Percentiles rank a stretch among this genome's conserved stretches.
These are phyloP conservation scores for Uloborus plumipes DNA, from an alignment of 2,888 invertebrate genomes.

Conservation along the genomic window DNA sequence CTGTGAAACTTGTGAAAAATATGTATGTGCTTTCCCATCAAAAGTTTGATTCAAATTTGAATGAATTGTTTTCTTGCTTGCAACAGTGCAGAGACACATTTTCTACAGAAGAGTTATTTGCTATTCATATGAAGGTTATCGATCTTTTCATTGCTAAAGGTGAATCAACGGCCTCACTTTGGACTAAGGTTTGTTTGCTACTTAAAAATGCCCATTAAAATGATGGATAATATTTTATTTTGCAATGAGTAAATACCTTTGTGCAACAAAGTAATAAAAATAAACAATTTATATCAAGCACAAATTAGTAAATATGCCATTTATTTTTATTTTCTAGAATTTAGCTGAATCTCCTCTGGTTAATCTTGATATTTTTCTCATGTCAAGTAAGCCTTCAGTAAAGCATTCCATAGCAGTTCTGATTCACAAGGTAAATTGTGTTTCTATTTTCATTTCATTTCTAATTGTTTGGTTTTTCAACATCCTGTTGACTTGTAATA, in stretches of 20 bases:
- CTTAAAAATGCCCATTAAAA: too few species aligned
- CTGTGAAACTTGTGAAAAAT: slow-evolving; percentile 21
- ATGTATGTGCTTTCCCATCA: background rate
- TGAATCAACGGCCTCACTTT: slow-evolving; percentile 2
- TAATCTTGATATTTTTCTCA: slow-evolving; percentile 13
- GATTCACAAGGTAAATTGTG: slow-evolving; percentile 12
- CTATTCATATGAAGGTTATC: slow-evolving; percentile 14
- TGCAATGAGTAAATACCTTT: too few species aligned
- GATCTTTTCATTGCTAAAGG: slow-evolving; percentile 18
- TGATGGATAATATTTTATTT: too few species aligned
- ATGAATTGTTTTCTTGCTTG: slow-evolving; percentile 18
- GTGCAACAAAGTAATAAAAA: too few species aligned
- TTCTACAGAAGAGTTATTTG: slow-evolving; percentile 10
- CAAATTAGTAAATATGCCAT: too few species aligned
- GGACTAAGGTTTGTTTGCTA: slow-evolving; percentile 11
- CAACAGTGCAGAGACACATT: background rate
- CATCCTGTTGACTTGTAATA: too few species aligned
- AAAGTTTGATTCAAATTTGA: slow-evolving; percentile 31
- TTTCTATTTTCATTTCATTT: background rate
- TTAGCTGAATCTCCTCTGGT: background rate
- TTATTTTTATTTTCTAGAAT: slow-evolving; percentile 18
- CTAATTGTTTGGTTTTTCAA: too few species aligned
- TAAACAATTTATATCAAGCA: too few species aligned
- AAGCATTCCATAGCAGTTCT: background rate
- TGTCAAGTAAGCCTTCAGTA: background rate